Base-by-base conservation (phyloP, 2,113 vertebrate genomes). In the Tauraco erythrolophus region DNA sequence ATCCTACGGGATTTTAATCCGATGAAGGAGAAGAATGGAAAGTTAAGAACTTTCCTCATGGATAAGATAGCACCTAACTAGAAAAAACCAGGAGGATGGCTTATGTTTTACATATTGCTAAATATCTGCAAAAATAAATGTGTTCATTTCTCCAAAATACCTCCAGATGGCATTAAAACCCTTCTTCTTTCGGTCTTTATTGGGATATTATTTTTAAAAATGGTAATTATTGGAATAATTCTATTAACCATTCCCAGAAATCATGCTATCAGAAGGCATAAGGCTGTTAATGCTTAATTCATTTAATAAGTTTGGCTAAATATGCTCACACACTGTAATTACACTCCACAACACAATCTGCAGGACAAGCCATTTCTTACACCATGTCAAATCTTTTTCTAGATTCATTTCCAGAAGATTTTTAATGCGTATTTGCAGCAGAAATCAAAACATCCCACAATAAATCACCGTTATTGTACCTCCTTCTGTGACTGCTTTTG, bases 121-220 rank as follows among this genome's bases (percentile, higher is more conserved):
- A 97, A 96, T 92, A 95, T 72, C 45, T 89, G 89, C 39, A 68
- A 93, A 92, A 89, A 77, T 71, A 92, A 87, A 71, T 57, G 70
- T 51, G 95, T 97, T 96, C 97, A 98, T 88, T 98, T 98, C 98
- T 97, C 93, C 48, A 88, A 91, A 96, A 97, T 97, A 97, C 97
- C 98, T 98, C 97, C 98, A 98, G 98, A 96, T 98, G 98, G 98
- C 97, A 98, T 98, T 98, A 98, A 97, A 98, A 97, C 95, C 18
- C 97, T 97, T 98, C 91, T 61, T 84, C 92, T 96, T 93, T 95
- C 25, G 31, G 33, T 89, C 81, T 96, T 96, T 95, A 65, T 25
- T 84, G 71, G 39, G 35, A 84, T 92, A 94, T 94, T 92, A 84
- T 95, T 87, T 96, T 81, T 8, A 43, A 95, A 97, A 95, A 97